Evolutionary conservation across 1,140 invertebrate genomes (phyloP), one percentile per base, ranked within the genome.

Genomic region (Trigoniulus corallinus): DNA sequence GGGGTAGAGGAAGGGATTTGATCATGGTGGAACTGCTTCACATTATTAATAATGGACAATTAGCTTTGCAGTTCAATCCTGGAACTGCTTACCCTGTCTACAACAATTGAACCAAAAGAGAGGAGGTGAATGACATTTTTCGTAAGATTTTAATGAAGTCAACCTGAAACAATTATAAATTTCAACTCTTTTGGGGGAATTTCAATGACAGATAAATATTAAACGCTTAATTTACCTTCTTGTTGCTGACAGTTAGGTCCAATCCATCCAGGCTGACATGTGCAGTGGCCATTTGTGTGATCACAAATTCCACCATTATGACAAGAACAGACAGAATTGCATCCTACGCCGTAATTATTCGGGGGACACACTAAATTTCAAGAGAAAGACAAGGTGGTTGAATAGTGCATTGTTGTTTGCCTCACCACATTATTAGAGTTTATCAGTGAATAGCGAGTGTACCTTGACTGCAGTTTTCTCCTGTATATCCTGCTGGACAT

Each of bases 231-330:
- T 39, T 39, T 39, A 39, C 37, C 37, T 39, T 18, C 37, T 39
- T 12, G 37, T 13, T 13, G 37, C 25, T 48, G 13, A 29, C 85
- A 89, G 26, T 77, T 73, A 3, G 74, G 73, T 18, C 88, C 88
- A 57, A 78, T 84, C 76, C 81, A 87, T 20, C 85, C 85, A 26
- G 78, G 68, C 54, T 74, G 67, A 61, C 87, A 92, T 55, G 78
- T 73, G 64, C 88, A 91, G 55, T 80, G 74, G 18, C 87, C 34
- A 85, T 67, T 88, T 84, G 62, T 79, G 81, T 20, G 77, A 72
- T 42, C 82, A 72, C 49, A 51, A 45, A 3, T 3, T 10, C 43
- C 49, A 15, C 47, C 50, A 42, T 54, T 57, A 15, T 29, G 27
- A 51, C 56, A 58, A 20, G 46, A 40, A 40, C 56, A 58, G 3